Conservation (phyloP, 1,140 invertebrate genomes). For the Drosophila dunni region DNA sequence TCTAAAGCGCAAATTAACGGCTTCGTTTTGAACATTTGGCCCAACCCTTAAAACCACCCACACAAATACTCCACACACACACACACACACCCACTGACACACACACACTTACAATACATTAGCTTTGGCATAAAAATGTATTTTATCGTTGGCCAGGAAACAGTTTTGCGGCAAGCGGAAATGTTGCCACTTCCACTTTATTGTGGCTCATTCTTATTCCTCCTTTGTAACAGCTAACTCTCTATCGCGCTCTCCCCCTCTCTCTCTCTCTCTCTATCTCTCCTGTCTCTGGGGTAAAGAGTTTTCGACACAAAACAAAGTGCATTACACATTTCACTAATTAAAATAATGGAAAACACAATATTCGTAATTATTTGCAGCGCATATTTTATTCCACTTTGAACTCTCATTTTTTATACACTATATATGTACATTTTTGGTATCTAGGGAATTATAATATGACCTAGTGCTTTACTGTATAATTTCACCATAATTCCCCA, state of each 20-base stretch:
- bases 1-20: constrained; percentile 79
- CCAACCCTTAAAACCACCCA: constrained; percentile 24
- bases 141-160: constrained; percentile 83
- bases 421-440: not conserved
- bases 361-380: constrained; percentile 71
- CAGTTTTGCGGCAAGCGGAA: constrained; percentile 81
- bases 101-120: constrained; percentile 48
- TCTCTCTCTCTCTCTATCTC: constrained; percentile 36
- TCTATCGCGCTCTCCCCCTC: not conserved
- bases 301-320: constrained; percentile 50
- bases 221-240: constrained; percentile 44
- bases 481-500: constrained; percentile 23
- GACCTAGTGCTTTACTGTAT: constrained; percentile 47
- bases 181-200: constrained; percentile 72
- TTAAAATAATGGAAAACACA: constrained; percentile 77
- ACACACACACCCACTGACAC: constrained; percentile 1
- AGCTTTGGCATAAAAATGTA: constrained; percentile 78
- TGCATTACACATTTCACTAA: constrained; percentile 79
- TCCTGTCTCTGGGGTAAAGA: constrained; percentile 32
- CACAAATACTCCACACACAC: not conserved
- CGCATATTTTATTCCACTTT: constrained; percentile 33
- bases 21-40: constrained; percentile 51
- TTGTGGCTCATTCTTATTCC: constrained; percentile 49
- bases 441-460: constrained; percentile 35
- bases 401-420: too few species aligned